Base-by-base conservation (phyloP, 2,888 invertebrate species). In the Platycnemis pennipes region DNA sequence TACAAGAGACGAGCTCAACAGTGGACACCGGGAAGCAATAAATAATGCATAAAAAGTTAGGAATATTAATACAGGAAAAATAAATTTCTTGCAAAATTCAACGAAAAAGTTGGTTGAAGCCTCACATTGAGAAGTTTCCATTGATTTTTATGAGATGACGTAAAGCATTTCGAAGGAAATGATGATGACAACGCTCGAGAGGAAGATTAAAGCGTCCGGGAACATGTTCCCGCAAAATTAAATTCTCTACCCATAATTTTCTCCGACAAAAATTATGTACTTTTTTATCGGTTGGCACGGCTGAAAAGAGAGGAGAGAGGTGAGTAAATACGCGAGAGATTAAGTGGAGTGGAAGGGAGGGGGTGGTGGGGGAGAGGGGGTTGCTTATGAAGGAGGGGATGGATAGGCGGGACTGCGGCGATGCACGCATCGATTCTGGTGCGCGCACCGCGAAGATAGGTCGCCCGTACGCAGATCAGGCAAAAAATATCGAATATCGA, bases 311-410 rank as follows among this genome's bases (percentile, higher is more conserved):
- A 63, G 63, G 26, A 22, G 63, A 63, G 63, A 63, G 63, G 63
- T 63, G 63, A 63, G 63, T 63, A 63, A 63, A 63, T 63, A 63
- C 63, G 63, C 22, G 63, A 63, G 26, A 63, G 63, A 63, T 63
- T 63, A 63, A 63, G 63, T 26, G 63, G 63, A 22, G 63, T 26
- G n/a, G 63, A 16, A 2, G 19, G 8, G 63, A 63, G 5, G 63
- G 63, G 26, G n/a, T 13, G 63, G 63, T 26, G 63, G 63, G n/a
- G 63, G 2, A 3, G 2, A 8, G 63, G 26, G 2, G 19, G 63
- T n/a, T n/a, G n/a, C n/a, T 63, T 7, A 26, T 2, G 63, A 1
- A 26, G 26, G 22, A 26, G n/a, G 63, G 53, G 8, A 2, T 13
- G 53, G n/a, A 63, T 22, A 63, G 4, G 56, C 56, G 13, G 56